phyloP scores from a whole-genome alignment of 1,140 invertebrate genomes.

The Hylaeus volcanicus region DNA sequence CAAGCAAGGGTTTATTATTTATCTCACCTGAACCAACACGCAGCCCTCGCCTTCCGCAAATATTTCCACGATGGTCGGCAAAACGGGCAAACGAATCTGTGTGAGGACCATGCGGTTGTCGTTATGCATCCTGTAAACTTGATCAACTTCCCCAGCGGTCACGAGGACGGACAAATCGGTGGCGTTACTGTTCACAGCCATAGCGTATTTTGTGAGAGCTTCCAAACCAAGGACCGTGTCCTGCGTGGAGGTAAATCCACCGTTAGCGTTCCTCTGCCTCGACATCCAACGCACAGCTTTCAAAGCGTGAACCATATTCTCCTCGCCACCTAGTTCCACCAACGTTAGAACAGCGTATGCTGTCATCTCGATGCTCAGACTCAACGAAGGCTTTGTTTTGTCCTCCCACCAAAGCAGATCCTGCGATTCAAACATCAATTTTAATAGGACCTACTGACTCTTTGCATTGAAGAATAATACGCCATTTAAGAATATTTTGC shows the following conservation, averaged over 20 bases:
- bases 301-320: conserved; percentile 81
- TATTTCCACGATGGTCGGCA: conserved; percentile 79
- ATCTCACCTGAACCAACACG: conserved; percentile 81
- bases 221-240: conserved; percentile 86
- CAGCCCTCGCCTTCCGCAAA: conserved; percentile 83
- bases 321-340: conserved; percentile 82
- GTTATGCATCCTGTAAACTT: conserved; percentile 73
- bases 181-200: conserved; percentile 68
- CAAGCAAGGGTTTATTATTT: no score
- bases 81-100: conserved; percentile 73
- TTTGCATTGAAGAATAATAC: no score
- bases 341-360: conserved; percentile 87
- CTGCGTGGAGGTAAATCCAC: conserved; percentile 89
- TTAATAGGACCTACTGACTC: no score
- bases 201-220: conserved; percentile 84
- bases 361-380: conserved; percentile 87
- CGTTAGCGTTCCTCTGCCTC: conserved; percentile 87
- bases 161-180: conserved; percentile 76
- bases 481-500: no score
- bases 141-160: conserved; percentile 72
- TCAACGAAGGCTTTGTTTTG: conserved; percentile 72
- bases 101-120: conserved; percentile 79
- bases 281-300: conserved; percentile 87
- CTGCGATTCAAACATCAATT: conserved; percentile 40
- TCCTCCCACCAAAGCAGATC: conserved; percentile 79